Evolutionary conservation across 1,140 invertebrate genomes (phyloP).

Genomic region (Caenorhabditis latens): DNA sequence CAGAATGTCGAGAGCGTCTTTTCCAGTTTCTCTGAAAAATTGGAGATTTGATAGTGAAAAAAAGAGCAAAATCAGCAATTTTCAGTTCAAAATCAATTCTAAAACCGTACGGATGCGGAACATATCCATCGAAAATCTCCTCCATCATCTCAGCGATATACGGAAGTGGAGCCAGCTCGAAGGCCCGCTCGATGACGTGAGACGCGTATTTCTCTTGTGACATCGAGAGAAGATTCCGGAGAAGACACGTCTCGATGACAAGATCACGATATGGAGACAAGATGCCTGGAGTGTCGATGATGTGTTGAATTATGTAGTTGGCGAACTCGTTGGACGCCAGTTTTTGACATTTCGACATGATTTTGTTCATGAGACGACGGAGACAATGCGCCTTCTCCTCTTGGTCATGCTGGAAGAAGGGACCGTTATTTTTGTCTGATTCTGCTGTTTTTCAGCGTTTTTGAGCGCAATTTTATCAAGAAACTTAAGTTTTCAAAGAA

Average conservation of each 20-base stretch:
- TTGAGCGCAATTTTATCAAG: too few species aligned
- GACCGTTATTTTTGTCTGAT: not conserved
- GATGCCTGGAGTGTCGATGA: not conserved
- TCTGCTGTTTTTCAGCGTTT: too few species aligned
- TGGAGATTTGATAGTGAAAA: not conserved
- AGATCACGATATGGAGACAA: not conserved
- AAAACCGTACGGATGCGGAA: conserved; percentile 57
- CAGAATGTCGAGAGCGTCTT: conserved; percentile 68
- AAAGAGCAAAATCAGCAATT: conserved; percentile 53
- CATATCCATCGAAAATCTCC: conserved; percentile 56
- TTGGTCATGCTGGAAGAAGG: too few species aligned
- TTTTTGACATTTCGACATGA: not conserved
- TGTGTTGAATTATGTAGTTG: conserved; percentile 50
- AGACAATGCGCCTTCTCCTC: not conserved
- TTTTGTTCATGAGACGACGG: not conserved
- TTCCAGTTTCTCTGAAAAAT: conserved; percentile 64
- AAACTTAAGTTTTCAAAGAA: too few species aligned
- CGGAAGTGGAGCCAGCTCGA: conserved; percentile 43
- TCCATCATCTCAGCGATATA: conserved; percentile 36
- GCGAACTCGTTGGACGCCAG: conserved; percentile 10
- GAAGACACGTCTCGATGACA: conserved; percentile 22
- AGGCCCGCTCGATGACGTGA: conserved; percentile 71
- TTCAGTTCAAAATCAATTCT: conserved; percentile 47
- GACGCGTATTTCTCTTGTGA: conserved; percentile 72
- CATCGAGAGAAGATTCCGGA: conserved; percentile 67